phyloP scores from a whole-genome alignment of 2,888 invertebrate genomes.

The Celastrina argiolus region DNA sequence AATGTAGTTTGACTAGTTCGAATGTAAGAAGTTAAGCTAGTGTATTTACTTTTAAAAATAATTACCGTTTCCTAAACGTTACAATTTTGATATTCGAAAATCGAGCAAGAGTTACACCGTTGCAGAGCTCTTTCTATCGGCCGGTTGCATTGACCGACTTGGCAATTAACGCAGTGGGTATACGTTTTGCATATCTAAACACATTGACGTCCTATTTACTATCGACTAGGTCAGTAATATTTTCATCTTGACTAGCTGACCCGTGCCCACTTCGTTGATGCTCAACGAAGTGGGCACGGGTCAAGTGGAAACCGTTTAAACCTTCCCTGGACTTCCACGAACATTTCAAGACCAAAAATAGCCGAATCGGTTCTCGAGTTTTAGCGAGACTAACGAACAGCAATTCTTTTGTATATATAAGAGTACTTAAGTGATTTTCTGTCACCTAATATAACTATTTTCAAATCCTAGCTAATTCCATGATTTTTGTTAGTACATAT shows the following conservation, averaged over 20 bases:
- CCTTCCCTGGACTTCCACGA: too few relatives aligned
- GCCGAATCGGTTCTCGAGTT: too few relatives aligned
- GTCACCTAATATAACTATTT: too few relatives aligned
- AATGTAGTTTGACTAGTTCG: not conserved
- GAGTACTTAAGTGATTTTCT: too few relatives aligned
- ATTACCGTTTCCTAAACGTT: not conserved
- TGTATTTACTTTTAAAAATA: not conserved
- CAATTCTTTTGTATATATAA: too few relatives aligned
- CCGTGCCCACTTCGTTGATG: too few relatives aligned
- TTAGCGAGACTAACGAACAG: too few relatives aligned
- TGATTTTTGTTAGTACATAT: not conserved
- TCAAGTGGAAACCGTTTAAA: too few relatives aligned
- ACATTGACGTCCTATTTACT: constrained; percentile 52
- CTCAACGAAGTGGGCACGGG: too few relatives aligned
- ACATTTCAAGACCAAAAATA: too few relatives aligned
- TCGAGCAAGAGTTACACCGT: not conserved
- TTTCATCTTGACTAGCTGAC: not conserved
- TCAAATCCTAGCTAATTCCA: not conserved
- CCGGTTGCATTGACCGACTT: constrained; percentile 50
- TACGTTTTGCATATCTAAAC: constrained; percentile 55
- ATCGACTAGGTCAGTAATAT: not conserved
- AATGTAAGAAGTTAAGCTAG: not conserved
- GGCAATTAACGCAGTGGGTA: constrained; percentile 55
- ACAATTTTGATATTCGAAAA: not conserved
- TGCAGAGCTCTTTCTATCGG: constrained; percentile 39